These are phyloP conservation scores for Phaedon cochleariae DNA, from an alignment of 2,888 invertebrate species.

Conservation along the genomic window DNA sequence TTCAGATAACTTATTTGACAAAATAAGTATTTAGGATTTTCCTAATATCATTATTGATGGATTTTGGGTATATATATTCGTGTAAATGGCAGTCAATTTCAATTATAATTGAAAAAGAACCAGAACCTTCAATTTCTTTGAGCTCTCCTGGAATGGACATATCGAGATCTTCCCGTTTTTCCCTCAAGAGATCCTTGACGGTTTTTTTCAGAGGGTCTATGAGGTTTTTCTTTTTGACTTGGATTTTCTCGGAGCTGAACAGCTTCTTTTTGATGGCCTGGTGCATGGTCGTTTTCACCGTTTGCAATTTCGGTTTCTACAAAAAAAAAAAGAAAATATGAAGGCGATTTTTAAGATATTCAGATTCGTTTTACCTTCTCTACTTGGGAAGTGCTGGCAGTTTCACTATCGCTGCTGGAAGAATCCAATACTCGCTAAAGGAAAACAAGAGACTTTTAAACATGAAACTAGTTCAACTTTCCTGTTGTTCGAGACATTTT, in stretches of 20 bases:
- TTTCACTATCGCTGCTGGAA: constrained; percentile 54
- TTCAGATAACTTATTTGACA: no score
- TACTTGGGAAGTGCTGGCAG: constrained; percentile 40
- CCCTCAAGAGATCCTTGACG: constrained; percentile 58
- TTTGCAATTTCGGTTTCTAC: constrained; percentile 61
- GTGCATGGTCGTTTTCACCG: constrained; percentile 56
- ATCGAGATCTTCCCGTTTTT: constrained; percentile 60
- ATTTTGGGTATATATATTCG: no score
- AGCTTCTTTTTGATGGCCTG: constrained; percentile 58
- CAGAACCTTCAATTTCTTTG: constrained; percentile 28
- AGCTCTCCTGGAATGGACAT: constrained; percentile 52
- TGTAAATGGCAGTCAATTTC: no score
- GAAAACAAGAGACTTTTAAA: constrained; percentile 5
- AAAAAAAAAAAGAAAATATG: constrained; percentile 37
- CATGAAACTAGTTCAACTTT: no score
- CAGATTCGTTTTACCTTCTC: constrained; percentile 47
- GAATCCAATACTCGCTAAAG: constrained; percentile 55
- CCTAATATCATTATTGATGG: no score
- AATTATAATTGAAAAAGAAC: no score
- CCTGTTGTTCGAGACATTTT: no score
- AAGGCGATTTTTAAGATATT: no score
- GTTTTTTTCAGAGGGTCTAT: constrained; percentile 51
- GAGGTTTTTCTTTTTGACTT: constrained; percentile 50
- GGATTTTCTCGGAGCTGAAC: constrained; percentile 54
- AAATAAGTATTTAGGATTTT: no score